phyloP scores from a whole-genome alignment of 2,797 vertebrate species.

The Tympanoctomys barrerae region DNA sequence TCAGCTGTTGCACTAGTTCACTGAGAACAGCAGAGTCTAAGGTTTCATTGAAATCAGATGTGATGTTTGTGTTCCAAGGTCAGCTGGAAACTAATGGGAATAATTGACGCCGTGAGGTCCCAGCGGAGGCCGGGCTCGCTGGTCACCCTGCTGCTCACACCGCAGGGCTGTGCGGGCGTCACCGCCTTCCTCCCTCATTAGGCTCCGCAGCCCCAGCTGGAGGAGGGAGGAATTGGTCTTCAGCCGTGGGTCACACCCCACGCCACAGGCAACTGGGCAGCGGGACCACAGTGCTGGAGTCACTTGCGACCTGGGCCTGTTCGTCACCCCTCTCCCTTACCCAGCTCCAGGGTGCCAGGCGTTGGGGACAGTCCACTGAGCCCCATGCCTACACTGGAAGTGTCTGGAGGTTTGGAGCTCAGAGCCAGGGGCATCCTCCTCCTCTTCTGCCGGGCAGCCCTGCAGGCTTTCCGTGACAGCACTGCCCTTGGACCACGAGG shows the following conservation, averaged over 20 bases:
- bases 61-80: constrained; percentile 88
- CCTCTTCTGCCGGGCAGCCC: background rate
- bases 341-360: background rate
- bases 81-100: constrained; percentile 89
- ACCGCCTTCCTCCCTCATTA: constrained; percentile 19
- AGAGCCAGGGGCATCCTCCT: background rate
- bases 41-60: constrained; percentile 92
- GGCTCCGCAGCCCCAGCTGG: too few relatives aligned
- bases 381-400: background rate
- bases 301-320: background rate
- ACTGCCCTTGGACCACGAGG: background rate
- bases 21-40: constrained; percentile 88
- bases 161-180: constrained; percentile 64
- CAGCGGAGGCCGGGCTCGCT: constrained; percentile 80
- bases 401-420: background rate
- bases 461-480: background rate
- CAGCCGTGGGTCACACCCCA: constrained; percentile 62
- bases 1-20: constrained; percentile 88
- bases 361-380: constrained; percentile 13
- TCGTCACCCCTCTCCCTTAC: background rate
- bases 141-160: constrained; percentile 81
- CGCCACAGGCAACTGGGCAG: background rate
- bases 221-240: constrained; percentile 55
- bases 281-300: constrained; percentile 7
- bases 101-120: constrained; percentile 87